A percentile compares a stretch with the other conserved stretches of the same genome.
These are phyloP conservation scores for Gasterosteus nipponicus DNA, from an alignment of 2,113 vertebrate genomes.

Conservation along the genomic window DNA sequence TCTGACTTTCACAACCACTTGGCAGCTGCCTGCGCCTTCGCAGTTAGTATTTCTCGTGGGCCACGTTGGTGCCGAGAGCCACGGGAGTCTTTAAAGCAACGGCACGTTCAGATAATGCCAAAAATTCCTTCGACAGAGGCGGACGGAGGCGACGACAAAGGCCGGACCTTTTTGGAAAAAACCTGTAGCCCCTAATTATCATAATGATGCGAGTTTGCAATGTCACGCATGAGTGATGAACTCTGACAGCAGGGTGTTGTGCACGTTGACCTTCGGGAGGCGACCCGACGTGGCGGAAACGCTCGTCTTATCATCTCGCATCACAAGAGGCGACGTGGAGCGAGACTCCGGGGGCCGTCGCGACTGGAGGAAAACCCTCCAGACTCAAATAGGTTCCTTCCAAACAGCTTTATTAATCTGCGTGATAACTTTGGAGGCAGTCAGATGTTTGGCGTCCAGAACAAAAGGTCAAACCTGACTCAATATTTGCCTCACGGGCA, in stretches of 20 bases:
- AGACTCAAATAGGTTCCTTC: no score
- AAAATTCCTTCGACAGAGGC: background rate
- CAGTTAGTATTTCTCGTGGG: constrained; percentile 10
- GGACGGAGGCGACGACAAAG: background rate
- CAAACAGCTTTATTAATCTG: background rate
- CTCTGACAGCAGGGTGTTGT: background rate
- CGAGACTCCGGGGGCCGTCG: background rate
- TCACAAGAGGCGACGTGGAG: background rate
- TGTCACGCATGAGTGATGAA: background rate
- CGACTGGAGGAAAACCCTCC: no score
- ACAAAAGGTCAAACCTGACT: no score
- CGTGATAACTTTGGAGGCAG: background rate
- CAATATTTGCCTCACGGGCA: no score
- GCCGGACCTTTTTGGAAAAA: background rate
- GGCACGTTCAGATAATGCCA: background rate
- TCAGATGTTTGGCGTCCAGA: no score
- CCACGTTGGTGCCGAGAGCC: background rate
- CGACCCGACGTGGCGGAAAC: background rate
- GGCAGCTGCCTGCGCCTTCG: constrained; percentile 10
- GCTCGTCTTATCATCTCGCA: background rate
- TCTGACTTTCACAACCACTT: constrained; percentile 23
- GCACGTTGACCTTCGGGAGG: constrained; percentile 25
- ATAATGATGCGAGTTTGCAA: constrained; percentile 8
- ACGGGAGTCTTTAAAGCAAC: background rate
- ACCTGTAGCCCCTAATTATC: background rate